A percentile compares a stretch with the other conserved stretches of the same genome.
Evolutionary conservation across 2,888 invertebrate genomes (phyloP).

Genomic region (Malacosoma neustria): DNA sequence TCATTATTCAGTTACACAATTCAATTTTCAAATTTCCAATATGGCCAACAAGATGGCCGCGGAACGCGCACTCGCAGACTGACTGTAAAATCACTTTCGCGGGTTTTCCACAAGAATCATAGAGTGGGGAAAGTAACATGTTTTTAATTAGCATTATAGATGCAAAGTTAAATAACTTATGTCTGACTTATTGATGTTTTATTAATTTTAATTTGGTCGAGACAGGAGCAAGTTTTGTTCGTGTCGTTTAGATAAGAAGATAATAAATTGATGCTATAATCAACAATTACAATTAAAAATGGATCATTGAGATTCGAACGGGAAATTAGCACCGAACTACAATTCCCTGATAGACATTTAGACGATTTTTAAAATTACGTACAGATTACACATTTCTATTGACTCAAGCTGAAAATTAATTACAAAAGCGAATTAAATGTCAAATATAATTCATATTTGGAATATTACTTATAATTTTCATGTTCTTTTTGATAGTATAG

Average conservation of each 20-base stretch:
- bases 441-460: too few species aligned
- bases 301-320: too few species aligned
- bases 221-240: not conserved
- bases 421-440: too few species aligned
- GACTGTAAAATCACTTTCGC: slow-evolving; percentile 52
- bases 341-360: too few species aligned
- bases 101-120: slow-evolving; percentile 45
- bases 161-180: not conserved
- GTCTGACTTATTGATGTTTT: not conserved
- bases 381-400: too few species aligned
- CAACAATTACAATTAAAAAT: too few species aligned
- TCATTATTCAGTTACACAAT: slow-evolving; percentile 23
- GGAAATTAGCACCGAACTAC: too few species aligned
- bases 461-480: too few species aligned
- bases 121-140: slow-evolving; percentile 63
- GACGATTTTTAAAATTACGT: too few species aligned
- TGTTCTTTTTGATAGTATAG: too few species aligned
- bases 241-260: not conserved
- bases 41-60: slow-evolving; percentile 23
- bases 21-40: slow-evolving; percentile 24
- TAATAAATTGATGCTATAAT: not conserved
- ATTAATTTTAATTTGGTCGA: not conserved
- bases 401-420: too few species aligned
- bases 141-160: slow-evolving; percentile 8
- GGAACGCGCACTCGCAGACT: slow-evolving; percentile 35